These are phyloP conservation scores for Mythimna loreyi DNA, from an alignment of 2,888 invertebrate genomes.

Conservation along the genomic window DNA sequence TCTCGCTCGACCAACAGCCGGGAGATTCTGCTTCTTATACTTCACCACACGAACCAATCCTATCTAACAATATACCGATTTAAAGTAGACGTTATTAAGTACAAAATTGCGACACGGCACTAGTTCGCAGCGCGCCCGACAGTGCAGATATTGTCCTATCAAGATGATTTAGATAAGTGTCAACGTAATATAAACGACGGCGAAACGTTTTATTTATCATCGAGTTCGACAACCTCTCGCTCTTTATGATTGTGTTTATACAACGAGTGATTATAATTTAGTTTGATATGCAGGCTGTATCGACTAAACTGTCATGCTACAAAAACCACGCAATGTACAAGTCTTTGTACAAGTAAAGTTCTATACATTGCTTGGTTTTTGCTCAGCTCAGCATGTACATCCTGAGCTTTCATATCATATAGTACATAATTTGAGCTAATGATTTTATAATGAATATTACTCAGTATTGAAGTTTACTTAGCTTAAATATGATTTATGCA, in stretches of 20 bases:
- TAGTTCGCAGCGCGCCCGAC: constrained; percentile 49
- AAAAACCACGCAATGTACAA: constrained; percentile 12
- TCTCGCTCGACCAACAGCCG: constrained; percentile 68
- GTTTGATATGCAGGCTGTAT: constrained; percentile 30
- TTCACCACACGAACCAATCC: constrained; percentile 53
- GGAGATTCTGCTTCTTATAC: constrained; percentile 71
- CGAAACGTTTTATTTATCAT: constrained; percentile 67
- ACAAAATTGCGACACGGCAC: constrained; percentile 63
- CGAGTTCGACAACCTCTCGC: constrained; percentile 65
- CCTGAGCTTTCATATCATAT: background rate
- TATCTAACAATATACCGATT: constrained; percentile 56
- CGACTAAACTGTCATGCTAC: constrained; percentile 10
- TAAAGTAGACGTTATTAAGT: constrained; percentile 61
- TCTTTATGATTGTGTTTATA: constrained; percentile 54
- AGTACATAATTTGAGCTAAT: background rate
- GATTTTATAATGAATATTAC: background rate
- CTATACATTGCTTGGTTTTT: background rate
- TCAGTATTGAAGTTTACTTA: too few species aligned
- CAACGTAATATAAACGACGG: constrained; percentile 63
- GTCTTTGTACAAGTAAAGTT: too few species aligned
- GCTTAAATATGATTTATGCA: background rate
- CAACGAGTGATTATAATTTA: constrained; percentile 46
- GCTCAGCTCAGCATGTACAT: too few species aligned
- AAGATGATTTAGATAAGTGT: constrained; percentile 65
- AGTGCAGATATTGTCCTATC: constrained; percentile 63